A percentile compares a stretch with the other conserved stretches of the same genome.
These are phyloP conservation scores for Globodera rostochiensis DNA, from an alignment of 1,140 invertebrate species.

Conservation along the genomic window DNA sequence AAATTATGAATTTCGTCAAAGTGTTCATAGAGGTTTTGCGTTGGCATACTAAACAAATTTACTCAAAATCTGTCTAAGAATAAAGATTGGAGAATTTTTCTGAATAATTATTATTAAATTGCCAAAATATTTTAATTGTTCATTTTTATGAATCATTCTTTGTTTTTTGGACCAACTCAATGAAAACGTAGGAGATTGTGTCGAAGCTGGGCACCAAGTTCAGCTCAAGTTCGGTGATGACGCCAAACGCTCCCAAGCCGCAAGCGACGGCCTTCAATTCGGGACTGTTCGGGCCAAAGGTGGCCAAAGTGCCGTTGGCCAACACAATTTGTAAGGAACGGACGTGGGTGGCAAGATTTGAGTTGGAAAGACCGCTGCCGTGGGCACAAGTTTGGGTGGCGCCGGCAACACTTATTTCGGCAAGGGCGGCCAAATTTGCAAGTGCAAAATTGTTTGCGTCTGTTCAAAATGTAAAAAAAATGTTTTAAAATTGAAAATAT, in stretches of 20 bases:
- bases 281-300: background rate
- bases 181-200: conserved; percentile 21
- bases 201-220: conserved; percentile 13
- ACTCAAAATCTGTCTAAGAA: too few relatives aligned
- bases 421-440: conserved; percentile 16
- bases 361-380: conserved; percentile 24
- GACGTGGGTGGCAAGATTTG: background rate
- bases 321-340: too few relatives aligned
- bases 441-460: background rate
- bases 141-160: background rate
- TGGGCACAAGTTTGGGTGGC: conserved; percentile 22
- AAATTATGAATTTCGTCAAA: too few relatives aligned
- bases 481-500: too few relatives aligned
- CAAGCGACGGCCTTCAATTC: background rate
- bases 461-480: background rate
- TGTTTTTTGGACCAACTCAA: background rate
- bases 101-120: background rate
- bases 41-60: too few relatives aligned
- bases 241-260: background rate
- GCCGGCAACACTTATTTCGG: conserved; percentile 25
- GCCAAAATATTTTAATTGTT: background rate
- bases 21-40: too few relatives aligned
- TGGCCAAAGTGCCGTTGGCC: background rate
- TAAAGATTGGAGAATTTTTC: too few relatives aligned
- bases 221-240: background rate